phyloP scores from a whole-genome alignment of 2,888 invertebrate genomes.

The Noctua janthina region DNA sequence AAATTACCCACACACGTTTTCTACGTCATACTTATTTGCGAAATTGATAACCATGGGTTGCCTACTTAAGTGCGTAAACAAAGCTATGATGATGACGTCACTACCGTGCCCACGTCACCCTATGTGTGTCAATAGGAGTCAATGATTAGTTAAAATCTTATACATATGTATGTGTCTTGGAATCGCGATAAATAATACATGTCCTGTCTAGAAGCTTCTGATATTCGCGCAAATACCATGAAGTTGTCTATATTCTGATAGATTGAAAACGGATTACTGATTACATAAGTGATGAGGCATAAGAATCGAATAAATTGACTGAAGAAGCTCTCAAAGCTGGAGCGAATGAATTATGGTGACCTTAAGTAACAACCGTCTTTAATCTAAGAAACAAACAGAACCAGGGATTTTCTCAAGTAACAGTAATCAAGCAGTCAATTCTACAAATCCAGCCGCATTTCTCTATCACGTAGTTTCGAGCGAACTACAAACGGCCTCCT shows the following conservation, averaged over 20 bases:
- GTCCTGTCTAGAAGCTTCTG: conserved; percentile 38
- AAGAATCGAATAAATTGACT: conserved; percentile 26
- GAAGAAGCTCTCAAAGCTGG: conserved; percentile 9
- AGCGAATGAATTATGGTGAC: conserved; percentile 14
- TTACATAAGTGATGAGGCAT: conserved; percentile 28
- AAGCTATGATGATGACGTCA: conserved; percentile 53
- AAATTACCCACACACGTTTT: conserved; percentile 15
- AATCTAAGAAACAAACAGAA: not conserved
- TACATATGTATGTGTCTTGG: conserved; percentile 36
- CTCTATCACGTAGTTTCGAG: conserved; percentile 10
- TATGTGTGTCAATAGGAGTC: conserved; percentile 53
- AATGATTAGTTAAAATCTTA: conserved; percentile 44
- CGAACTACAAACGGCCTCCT: conserved; percentile 24
- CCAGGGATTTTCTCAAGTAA: not conserved
- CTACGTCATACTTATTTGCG: conserved; percentile 65
- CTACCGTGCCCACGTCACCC: conserved; percentile 52
- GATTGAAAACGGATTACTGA: conserved; percentile 31
- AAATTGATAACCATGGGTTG: conserved; percentile 49
- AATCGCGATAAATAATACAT: conserved; percentile 39
- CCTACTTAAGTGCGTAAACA: conserved; percentile 28
- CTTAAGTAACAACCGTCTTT: not conserved
- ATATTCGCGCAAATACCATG: conserved; percentile 6
- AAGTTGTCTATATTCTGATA: conserved; percentile 31
- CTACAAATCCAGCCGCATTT: conserved; percentile 31
- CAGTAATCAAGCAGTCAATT: not conserved